Evolutionary conservation across 2,113 vertebrate genomes (phyloP), one percentile per base, ranked within the genome.

Genomic region (Silurus glanis): DNA sequence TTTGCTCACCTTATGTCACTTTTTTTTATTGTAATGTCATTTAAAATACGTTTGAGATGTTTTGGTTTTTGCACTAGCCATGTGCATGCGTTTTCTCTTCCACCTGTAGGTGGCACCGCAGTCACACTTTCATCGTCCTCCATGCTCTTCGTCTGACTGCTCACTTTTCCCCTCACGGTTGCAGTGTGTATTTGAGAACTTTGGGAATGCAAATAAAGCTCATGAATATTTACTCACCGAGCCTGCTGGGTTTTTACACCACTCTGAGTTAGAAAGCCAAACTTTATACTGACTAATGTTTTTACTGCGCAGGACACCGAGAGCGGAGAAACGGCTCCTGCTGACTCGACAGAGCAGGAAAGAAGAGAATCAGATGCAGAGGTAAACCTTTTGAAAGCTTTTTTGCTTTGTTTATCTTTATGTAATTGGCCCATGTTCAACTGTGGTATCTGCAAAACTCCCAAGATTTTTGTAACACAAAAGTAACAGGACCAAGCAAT

Each of bases 41-140:
- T 69, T 67, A n/a, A 12, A 6, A 55, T 56, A 47, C 13, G 6
- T 61, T 45, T 45, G 16, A 16, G 16, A 21, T 19, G 28, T 45
- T 80, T 23, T 12, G 25, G 9, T 59, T 21, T 61, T 80, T 28
- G 0, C 17, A 21, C 17, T 37, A 45, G 16, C 9, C 2, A 9
- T 74, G 9, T 66, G 49, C 53, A 56, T 87, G 56, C 16, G 14
- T 17, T 85, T 19, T 16, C 13, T 56, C 19, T 56, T 64, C 14
- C 9, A 53, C 81, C 89, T 78, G 8, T 84, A 84, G 81, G 82
- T 72, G 86, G 89, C 89, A 64, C 51, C 66, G 56, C 62, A 58
- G 72, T 74, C 78, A n/a, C 51, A 49, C 28, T 59, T 37, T 37
- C 28, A 5, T 23, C 13, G 5, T 74, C 8, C 19, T 84, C 58